Base-by-base conservation (phyloP, 2,888 invertebrate genomes). In the Cylindroiulus punctatus region DNA sequence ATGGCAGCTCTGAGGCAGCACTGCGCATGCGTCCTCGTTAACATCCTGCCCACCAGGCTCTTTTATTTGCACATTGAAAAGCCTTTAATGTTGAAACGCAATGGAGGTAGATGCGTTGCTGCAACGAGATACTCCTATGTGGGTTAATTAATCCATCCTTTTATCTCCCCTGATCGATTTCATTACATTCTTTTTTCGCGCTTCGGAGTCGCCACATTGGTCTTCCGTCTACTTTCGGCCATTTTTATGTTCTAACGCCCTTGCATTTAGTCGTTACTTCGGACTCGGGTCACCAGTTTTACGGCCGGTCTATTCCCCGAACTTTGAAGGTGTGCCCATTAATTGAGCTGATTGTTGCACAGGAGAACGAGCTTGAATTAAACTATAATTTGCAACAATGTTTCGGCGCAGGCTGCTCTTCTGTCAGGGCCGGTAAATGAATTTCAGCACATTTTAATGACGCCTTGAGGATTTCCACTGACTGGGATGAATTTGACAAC, bases 101-200 rank as follows among this genome's bases (percentile, higher is more conserved):
- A 65, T 65, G 65, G 65, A 65, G 65, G 65, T 65, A 65, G 65
- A 65, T 65, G 65, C 65, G 65, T 65, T 65, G n/a, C 26, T 1
- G 65, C 65, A 65, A 65, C n/a, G 65, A 65, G 65, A 65, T 65
- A 65, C 65, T 65, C 65, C 65, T 65, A 65, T 65, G 65, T 26
- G 65, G 65, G 65, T 65, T 65, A 65, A 65, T 65, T 65, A 65
- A 65, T 65, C 65, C 65, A 26, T 65, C 65, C 65, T 65, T 65
- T 65, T 65, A 65, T 65, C 65, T 65, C 65, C n/a, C 65, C 65
- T 65, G 65, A 65, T 65, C 65, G 65, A 65, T 65, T 65, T 65
- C 65, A 65, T 65, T 65, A 26, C 65, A 22, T 26, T 7, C 65
- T n/a, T 65, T 65, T 65, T 65, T 65, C 65, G 26, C 65, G n/a